Percentiles rank a stretch among this genome's conserved stretches.
Conservation (phyloP, 2,888 invertebrate genomes). For the Artemia sinica region DNA sequence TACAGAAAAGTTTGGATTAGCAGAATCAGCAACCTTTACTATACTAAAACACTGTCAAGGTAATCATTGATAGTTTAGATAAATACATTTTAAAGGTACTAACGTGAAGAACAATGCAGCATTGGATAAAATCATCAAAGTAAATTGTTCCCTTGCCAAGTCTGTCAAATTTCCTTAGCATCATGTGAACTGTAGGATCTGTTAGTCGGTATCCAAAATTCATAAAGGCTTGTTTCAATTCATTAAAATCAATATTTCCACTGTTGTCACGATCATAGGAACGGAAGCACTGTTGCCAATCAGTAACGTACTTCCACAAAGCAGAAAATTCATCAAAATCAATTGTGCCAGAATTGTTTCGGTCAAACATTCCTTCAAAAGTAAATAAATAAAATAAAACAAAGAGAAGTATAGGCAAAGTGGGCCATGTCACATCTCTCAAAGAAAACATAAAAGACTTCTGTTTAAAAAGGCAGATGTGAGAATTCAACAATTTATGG, state of each 20-base stretch:
- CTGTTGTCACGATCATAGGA: constrained; percentile 76
- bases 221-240: constrained; percentile 72
- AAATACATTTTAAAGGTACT: constrained; percentile 34
- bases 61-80: too few relatives aligned
- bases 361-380: constrained; percentile 64
- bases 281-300: constrained; percentile 91
- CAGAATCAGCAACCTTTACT: too few relatives aligned
- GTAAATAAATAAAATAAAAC: constrained; percentile 4
- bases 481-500: too few relatives aligned
- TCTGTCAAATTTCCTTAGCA: constrained; percentile 84
- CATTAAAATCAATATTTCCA: constrained; percentile 72
- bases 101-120: constrained; percentile 79
- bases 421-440: too few relatives aligned
- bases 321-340: constrained; percentile 88
- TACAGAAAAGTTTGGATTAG: too few relatives aligned
- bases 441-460: constrained; percentile 18
- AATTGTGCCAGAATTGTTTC: constrained; percentile 68
- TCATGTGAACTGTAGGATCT: constrained; percentile 55
- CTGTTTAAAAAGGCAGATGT: too few relatives aligned
- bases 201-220: constrained; percentile 40
- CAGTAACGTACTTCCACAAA: constrained; percentile 92
- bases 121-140: constrained; percentile 97
- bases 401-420: constrained; percentile 14
- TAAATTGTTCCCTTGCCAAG: constrained; percentile 73
- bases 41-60: too few relatives aligned